phyloP scores from a whole-genome alignment of 2,888 invertebrate species.

The Leptopilina drosophilae region DNA sequence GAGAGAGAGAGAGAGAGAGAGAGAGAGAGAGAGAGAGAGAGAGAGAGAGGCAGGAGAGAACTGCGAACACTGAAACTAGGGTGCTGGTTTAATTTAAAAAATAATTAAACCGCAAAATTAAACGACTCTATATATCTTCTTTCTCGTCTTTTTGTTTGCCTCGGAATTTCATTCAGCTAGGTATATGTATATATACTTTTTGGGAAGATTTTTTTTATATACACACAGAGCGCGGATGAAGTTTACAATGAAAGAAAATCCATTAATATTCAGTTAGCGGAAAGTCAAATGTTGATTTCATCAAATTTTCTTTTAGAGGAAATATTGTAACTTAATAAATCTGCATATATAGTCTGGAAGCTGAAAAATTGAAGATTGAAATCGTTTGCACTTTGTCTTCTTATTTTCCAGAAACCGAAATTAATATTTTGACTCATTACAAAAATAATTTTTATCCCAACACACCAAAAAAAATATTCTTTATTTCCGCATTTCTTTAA shows the following conservation, averaged over 20 bases:
- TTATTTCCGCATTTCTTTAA: too few relatives aligned
- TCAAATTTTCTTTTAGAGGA: too few relatives aligned
- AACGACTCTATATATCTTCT: slow-evolving; percentile 56
- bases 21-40: slow-evolving; percentile 5
- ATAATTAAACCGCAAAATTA: slow-evolving; percentile 75
- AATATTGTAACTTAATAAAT: too few relatives aligned
- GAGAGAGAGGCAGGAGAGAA: not conserved
- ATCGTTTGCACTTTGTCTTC: too few relatives aligned
- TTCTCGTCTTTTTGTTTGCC: slow-evolving; percentile 42
- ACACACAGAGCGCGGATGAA: not conserved
- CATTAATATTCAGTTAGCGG: too few relatives aligned
- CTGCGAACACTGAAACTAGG: slow-evolving; percentile 34
- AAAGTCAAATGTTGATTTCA: not conserved
- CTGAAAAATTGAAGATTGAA: too few relatives aligned
- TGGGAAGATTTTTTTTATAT: not conserved
- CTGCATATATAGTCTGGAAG: too few relatives aligned
- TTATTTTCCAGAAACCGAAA: too few relatives aligned
- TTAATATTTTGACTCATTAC: too few relatives aligned
- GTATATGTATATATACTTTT: not conserved
- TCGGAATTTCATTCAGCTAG: slow-evolving; percentile 16
- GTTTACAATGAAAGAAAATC: not conserved
- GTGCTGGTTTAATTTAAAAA: slow-evolving; percentile 72
- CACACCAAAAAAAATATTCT: too few relatives aligned
- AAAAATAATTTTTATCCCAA: too few relatives aligned
- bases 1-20: not conserved